Evolutionary conservation across 1,140 invertebrate species (phyloP).

Genomic region (Muscidifurax raptorellus): DNA sequence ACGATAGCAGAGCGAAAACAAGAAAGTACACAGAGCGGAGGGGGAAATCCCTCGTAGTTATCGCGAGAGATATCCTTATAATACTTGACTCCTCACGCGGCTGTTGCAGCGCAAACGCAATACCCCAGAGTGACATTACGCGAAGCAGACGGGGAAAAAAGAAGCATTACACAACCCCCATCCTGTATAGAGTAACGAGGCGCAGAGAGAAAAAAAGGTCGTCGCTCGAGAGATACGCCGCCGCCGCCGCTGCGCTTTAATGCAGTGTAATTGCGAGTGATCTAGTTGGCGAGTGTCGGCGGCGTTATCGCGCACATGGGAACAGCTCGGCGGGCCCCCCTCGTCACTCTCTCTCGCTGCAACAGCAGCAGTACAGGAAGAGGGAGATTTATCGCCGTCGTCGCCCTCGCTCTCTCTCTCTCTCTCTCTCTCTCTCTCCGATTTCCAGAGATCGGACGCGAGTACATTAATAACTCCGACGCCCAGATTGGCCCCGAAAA

Average conservation of each 20-base stretch:
- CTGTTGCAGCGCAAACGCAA: neutral
- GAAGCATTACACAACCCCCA: neutral
- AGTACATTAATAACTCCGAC: neutral
- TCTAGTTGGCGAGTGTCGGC: constrained; percentile 10
- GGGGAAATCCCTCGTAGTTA: neutral
- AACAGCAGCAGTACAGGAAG: neutral
- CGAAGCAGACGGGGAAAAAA: neutral
- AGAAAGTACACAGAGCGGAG: too few species aligned
- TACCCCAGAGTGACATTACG: neutral
- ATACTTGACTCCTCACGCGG: neutral
- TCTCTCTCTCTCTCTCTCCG: neutral
- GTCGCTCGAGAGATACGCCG: neutral
- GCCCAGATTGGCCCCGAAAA: too few species aligned
- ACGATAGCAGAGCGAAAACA: too few species aligned
- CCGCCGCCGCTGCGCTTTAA: constrained; percentile 19
- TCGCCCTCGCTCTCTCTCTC: neutral
- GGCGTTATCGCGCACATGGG: constrained; percentile 45
- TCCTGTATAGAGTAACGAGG: neutral
- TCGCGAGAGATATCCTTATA: neutral
- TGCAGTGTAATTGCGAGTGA: constrained; percentile 37
- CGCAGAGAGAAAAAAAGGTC: neutral
- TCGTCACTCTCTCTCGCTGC: neutral
- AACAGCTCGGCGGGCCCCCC: constrained; percentile 22
- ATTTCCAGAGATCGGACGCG: constrained; percentile 7
- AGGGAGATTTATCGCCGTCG: constrained; percentile 43